phyloP scores from a whole-genome alignment of 1,140 invertebrate species.

The Paraescarpia echinospica region DNA sequence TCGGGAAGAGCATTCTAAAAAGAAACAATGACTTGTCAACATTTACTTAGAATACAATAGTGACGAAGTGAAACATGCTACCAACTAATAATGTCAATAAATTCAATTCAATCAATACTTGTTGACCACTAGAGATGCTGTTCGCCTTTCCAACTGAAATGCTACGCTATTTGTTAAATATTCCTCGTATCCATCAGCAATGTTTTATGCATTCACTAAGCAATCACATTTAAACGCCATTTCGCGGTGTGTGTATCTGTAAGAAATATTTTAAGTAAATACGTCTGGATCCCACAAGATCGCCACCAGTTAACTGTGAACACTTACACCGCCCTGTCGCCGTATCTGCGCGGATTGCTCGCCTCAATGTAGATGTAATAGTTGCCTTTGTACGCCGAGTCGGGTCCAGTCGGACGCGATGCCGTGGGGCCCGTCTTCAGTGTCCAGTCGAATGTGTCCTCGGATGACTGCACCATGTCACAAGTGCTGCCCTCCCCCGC shows the following conservation, averaged over 20 bases:
- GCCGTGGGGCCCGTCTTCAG: constrained; percentile 12
- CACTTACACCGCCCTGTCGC: constrained; percentile 45
- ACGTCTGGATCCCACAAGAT: too few relatives aligned
- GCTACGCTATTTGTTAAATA: background rate
- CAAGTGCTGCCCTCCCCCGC: background rate
- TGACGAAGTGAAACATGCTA: background rate
- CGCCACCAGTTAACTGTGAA: too few relatives aligned
- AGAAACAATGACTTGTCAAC: background rate
- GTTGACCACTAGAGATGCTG: too few relatives aligned
- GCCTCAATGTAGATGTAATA: constrained; percentile 55
- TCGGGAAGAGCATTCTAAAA: constrained; percentile 1
- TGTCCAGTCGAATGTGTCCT: constrained; percentile 24
- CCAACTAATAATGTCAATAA: background rate
- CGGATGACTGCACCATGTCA: background rate
- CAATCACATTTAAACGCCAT: background rate
- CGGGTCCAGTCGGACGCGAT: constrained; percentile 22
- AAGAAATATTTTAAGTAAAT: too few relatives aligned
- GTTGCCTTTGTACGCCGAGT: constrained; percentile 30
- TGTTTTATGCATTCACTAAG: background rate
- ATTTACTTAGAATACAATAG: background rate
- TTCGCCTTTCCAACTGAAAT: too few relatives aligned
- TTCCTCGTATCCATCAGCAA: background rate
- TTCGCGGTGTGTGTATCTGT: too few relatives aligned
- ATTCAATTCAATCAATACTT: too few relatives aligned
- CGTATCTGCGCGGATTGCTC: constrained; percentile 39